Conservation (phyloP, 2,113 vertebrate genomes). For the Cardinalis cardinalis region DNA sequence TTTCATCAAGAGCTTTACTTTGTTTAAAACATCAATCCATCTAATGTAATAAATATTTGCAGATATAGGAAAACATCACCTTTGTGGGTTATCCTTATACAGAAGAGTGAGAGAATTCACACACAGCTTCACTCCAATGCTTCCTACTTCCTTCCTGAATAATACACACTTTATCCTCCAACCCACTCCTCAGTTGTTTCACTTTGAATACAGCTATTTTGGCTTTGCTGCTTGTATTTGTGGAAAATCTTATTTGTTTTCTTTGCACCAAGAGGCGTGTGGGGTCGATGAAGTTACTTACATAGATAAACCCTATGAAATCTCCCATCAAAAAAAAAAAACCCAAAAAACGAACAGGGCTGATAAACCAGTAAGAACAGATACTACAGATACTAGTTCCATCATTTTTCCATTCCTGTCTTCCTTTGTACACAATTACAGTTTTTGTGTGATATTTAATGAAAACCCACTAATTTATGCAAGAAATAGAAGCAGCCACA, state of each 20-base stretch:
- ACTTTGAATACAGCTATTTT: neutral
- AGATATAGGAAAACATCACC: slow-evolving; percentile 1
- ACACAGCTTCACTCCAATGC: neutral
- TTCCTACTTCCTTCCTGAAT: neutral
- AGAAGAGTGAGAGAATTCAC: neutral
- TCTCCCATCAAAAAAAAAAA: neutral
- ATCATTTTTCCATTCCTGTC: neutral
- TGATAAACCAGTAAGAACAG: neutral
- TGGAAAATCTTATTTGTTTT: neutral
- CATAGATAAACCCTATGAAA: neutral
- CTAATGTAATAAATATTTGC: slow-evolving; percentile 7
- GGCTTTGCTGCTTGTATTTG: neutral
- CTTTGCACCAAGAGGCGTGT: neutral
- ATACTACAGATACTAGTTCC: neutral
- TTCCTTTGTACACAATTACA: neutral
- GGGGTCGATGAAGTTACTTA: neutral
- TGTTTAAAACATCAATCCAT: slow-evolving; percentile 18
- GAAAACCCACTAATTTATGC: neutral
- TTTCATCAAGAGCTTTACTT: slow-evolving; percentile 14
- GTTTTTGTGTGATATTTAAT: neutral
- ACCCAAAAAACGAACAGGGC: too few relatives aligned
- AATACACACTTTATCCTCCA: neutral
- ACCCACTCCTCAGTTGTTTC: neutral
- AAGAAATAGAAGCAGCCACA: neutral
- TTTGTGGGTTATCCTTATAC: neutral